phyloP scores from a whole-genome alignment of 1,140 invertebrate genomes.

The Nixonia krombeini region DNA sequence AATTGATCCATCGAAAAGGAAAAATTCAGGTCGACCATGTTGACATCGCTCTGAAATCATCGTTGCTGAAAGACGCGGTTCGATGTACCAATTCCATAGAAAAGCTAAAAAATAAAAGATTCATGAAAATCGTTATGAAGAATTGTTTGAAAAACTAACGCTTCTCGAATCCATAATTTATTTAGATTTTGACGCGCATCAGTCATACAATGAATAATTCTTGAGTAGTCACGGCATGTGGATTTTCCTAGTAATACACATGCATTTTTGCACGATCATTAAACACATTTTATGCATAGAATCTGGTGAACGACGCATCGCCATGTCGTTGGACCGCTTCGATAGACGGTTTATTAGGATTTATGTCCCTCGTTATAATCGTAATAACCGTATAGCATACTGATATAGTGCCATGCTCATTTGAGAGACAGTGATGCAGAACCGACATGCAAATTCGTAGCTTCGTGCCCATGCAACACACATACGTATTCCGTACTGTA shows the following conservation, averaged over 20 bases:
- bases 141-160: no score
- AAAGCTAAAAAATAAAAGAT: no score
- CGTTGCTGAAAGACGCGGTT: no score
- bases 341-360: constrained; percentile 49
- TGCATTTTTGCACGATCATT: constrained; percentile 34
- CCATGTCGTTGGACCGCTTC: constrained; percentile 31
- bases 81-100: no score
- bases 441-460: constrained; percentile 43
- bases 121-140: no score
- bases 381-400: constrained; percentile 47
- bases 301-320: constrained; percentile 14
- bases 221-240: background rate
- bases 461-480: constrained; percentile 17
- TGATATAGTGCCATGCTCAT: constrained; percentile 44
- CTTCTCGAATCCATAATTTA: constrained; percentile 22
- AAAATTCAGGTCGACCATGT: no score
- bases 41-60: no score
- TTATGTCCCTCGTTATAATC: constrained; percentile 44
- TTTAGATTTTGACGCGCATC: constrained; percentile 16
- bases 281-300: constrained; percentile 26
- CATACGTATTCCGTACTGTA: constrained; percentile 19
- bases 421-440: constrained; percentile 49
- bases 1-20: no score
- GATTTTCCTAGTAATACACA: constrained; percentile 16
- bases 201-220: constrained; percentile 28